Base-by-base conservation (phyloP, 1,140 invertebrate genomes). In the Piezodorus guildinii region DNA sequence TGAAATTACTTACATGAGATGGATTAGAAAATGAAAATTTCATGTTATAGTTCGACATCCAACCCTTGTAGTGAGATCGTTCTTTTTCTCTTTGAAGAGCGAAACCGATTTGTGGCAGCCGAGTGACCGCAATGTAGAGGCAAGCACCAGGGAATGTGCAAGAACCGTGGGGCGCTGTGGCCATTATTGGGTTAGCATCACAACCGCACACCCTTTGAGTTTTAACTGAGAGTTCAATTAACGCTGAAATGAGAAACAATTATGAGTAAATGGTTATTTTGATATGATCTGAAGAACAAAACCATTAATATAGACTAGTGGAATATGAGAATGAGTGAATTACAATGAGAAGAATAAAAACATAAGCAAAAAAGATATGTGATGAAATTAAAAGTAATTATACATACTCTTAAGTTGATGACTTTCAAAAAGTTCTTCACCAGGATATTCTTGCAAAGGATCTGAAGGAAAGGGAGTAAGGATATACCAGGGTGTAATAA, bases 1-100 rank as follows among this genome's bases (percentile, higher is more conserved):
- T 61, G 1, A 44, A 23, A 25, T 27, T 9, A 61, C 65, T 63
- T 58, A 69, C 64, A 30, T 65, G 45, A 17, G 45, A 65, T 9
- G 68, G 68, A 59, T 59, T 67, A 1, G 68, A 65, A 59, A 69
- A 66, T 30, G 65, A 60, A 17, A 58, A 25, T 25, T 68, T 66
- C 4, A 67, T 62, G 51, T 69, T 69, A 39, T 67, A 68, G 27
- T 54, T 39, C 1, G 62, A 63, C 54, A 69, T 60, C 66, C 67
- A 69, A 8, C 65, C 66, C 25, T 64, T 65, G 30, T 21, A 60
- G 30, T 54, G 15, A 21, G 60, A 58, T 1, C 39, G 15, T 14
- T 62, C 45, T 43, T 62, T 64, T 43, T 62, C 60, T 2, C 51
- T 59, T n/a, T 52, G 45, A 19, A 54, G 17, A 27, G 51, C 46